These are phyloP conservation scores for Martes flavigula DNA, from an alignment of 2,797 vertebrate genomes.

Conservation along the genomic window DNA sequence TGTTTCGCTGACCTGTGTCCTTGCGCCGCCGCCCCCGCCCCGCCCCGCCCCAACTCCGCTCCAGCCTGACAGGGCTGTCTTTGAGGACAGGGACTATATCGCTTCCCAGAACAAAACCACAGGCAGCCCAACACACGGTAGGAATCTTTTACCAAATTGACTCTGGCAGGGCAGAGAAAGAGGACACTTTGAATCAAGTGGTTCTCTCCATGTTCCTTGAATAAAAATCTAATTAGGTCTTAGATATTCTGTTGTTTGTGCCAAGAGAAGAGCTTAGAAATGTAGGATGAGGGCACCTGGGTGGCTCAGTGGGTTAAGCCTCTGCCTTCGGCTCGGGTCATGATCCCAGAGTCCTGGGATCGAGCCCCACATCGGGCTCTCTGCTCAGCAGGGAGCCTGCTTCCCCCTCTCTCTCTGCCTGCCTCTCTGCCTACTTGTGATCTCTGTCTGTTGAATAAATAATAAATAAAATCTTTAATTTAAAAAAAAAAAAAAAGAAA, in stretches of 20 bases:
- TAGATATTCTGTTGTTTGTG: not conserved
- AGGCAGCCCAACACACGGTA: not conserved
- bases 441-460: too few relatives aligned
- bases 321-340: too few relatives aligned
- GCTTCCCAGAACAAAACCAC: not conserved
- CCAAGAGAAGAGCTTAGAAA: not conserved
- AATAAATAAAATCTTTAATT: too few relatives aligned
- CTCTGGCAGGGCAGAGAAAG: not conserved
- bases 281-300: not conserved
- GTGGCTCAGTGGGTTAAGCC: too few relatives aligned
- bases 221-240: not conserved
- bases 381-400: too few relatives aligned
- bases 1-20: not conserved
- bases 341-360: too few relatives aligned
- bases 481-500: too few relatives aligned
- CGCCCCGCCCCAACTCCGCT: too few relatives aligned
- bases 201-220: not conserved
- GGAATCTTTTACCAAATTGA: not conserved
- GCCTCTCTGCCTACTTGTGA: too few relatives aligned
- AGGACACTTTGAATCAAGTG: not conserved
- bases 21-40: rapidly evolving
- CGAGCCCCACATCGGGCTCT: too few relatives aligned
- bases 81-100: not conserved
- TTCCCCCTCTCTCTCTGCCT: too few relatives aligned
- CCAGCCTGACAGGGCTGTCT: not conserved